These are phyloP conservation scores for Hedya salicella DNA, from an alignment of 2,888 invertebrate genomes.

Conservation along the genomic window DNA sequence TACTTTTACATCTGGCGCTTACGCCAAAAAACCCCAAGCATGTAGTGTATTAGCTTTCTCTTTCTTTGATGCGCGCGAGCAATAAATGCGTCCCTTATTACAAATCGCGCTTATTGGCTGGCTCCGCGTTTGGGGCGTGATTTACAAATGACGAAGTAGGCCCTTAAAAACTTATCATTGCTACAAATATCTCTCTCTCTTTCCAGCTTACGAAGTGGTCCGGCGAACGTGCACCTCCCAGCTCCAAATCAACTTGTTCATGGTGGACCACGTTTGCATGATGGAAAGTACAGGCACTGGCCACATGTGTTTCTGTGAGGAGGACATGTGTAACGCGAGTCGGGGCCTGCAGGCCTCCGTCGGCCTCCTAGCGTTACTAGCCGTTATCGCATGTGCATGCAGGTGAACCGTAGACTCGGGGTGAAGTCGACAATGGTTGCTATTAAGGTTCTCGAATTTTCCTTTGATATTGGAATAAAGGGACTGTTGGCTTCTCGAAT, in stretches of 20 bases:
- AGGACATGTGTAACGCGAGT: constrained; percentile 94
- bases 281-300: constrained; percentile 99
- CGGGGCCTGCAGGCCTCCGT: constrained; percentile 59
- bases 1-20: no score
- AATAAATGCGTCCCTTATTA: no score
- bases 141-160: no score
- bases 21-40: no score
- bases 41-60: no score
- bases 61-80: no score
- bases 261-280: constrained; percentile 99
- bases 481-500: no score
- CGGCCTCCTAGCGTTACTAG: constrained; percentile 64
- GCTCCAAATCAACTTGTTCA: constrained; percentile 97
- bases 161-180: no score
- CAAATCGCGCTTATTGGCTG: no score
- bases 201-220: constrained; percentile 95
- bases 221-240: constrained; percentile 96
- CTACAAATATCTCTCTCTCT: constrained; percentile 37
- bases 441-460: background rate
- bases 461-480: no score
- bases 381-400: constrained; percentile 77
- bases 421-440: constrained; percentile 29
- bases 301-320: constrained; percentile 99
- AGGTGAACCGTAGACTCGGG: constrained; percentile 73
- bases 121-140: no score